Base-by-base conservation (phyloP, 2,113 vertebrate genomes). In the Abramis brama region DNA sequence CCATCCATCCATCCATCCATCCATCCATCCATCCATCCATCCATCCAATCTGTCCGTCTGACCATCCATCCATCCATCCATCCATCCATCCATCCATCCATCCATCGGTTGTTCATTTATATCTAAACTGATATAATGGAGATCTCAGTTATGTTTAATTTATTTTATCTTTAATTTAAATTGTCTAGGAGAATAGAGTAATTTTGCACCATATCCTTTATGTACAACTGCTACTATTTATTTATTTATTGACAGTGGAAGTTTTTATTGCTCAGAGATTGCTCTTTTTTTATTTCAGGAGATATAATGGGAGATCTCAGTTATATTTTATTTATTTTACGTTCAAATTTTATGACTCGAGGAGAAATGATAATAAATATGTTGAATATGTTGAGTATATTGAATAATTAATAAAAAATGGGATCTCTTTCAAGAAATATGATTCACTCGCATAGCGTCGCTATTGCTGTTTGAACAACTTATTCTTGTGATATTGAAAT, bases 41-140 rank as follows among this genome's bases (percentile, higher is more conserved):
- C 8, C 45, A 45, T 47, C 45, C 45, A 47, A 12, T 10, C 2
- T n/a, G 12, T 47, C 45, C 10, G 12, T 47, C n/a, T n/a, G n/a
- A n/a, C n/a, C n/a, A n/a, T n/a, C 45, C 9, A 45, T 45, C 45
- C 45, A 11, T 47, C 45, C 9, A 12, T 47, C 10, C 10, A 47
- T 47, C 45, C 11, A 50, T 50, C 47, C 3, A 11, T 47, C 12
- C 11, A 27, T 27, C 27, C 27, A 55, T 19, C 13, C 5, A 52
- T 52, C 50, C 0, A 17, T 52, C 55, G 11, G 2, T 45, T 9
- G 43, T 45, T 45, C 43, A 10, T 90, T 89, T 87, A 57, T 91
- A 87, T 36, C 47, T 9, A 17, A n/a, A 50, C 23, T 3, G 52
- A 60, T n/a, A 60, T 60, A n/a, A 62, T 62, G 59, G 7, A 62